These are phyloP conservation scores for Idris sp. DNA, from an alignment of 1,140 invertebrate genomes.

Conservation along the genomic window DNA sequence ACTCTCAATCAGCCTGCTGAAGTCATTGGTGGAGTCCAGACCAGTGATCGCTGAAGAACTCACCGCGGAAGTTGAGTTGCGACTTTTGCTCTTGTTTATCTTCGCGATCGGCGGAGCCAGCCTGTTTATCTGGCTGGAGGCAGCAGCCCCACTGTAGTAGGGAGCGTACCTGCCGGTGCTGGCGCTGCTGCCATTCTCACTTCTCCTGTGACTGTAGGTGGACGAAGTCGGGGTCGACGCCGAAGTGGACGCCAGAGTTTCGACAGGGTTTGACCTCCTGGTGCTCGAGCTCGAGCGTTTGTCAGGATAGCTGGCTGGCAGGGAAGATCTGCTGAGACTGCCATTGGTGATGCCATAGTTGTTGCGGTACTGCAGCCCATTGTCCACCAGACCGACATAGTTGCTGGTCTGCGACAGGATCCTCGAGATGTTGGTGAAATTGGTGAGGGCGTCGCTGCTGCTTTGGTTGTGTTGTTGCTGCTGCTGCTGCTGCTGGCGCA, in stretches of 20 bases:
- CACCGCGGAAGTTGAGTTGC: no score
- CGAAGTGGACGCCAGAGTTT: conserved; percentile 21
- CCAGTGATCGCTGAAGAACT: not conserved
- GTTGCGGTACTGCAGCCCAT: conserved; percentile 71
- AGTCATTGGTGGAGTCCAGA: not conserved
- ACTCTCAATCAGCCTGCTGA: conserved; percentile 15
- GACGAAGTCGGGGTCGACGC: conserved; percentile 9
- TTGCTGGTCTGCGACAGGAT: conserved; percentile 8
- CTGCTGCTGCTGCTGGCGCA: conserved; percentile 12
- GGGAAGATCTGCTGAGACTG: conserved; percentile 15
- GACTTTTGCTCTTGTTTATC: conserved; percentile 42
- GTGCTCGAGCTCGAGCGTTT: conserved; percentile 1
- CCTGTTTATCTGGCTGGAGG: conserved; percentile 10
- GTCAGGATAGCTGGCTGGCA: conserved; percentile 58
- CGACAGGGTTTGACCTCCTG: conserved; percentile 9
- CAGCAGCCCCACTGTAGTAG: not conserved
- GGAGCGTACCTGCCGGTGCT: not conserved
- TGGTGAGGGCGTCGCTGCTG: conserved; percentile 33
- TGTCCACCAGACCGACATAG: conserved; percentile 71
- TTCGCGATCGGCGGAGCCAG: conserved; percentile 37
- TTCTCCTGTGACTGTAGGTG: conserved; percentile 3
- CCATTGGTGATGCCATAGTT: conserved; percentile 20
- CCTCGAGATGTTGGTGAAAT: conserved; percentile 3
- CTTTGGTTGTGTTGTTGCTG: no score
- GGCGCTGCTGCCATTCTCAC: conserved; percentile 6